Evolutionary conservation across 2,113 vertebrate genomes (phyloP).

Genomic region (Corvus cornix): DNA sequence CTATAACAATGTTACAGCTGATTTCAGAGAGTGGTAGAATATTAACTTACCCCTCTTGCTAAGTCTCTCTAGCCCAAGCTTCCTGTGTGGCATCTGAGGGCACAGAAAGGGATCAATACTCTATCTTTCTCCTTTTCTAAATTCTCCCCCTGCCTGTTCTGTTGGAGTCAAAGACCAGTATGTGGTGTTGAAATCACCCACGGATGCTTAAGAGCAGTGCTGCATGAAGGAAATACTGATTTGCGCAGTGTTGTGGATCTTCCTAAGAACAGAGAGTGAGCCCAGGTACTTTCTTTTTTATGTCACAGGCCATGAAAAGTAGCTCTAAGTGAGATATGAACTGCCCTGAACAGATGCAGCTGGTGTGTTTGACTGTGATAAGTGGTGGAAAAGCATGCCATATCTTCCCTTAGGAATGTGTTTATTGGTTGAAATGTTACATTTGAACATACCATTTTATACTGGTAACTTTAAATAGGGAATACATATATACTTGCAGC

Average conservation of each 20-base stretch:
- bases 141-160: background rate
- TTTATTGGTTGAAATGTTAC: background rate
- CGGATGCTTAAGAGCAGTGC: background rate
- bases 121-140: background rate
- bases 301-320: background rate
- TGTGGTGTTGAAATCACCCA: background rate
- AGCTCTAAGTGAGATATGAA: background rate
- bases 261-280: background rate
- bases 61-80: background rate
- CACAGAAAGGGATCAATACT: background rate
- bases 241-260: background rate
- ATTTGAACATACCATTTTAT: background rate
- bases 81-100: background rate
- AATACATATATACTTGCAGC: background rate
- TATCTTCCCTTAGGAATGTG: constrained; percentile 1
- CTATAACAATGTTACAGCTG: background rate
- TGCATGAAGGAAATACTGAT: background rate
- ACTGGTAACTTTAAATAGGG: background rate
- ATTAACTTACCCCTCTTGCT: background rate
- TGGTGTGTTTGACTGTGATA: background rate
- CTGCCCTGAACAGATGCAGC: background rate
- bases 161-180: background rate
- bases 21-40: background rate
- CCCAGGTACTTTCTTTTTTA: background rate
- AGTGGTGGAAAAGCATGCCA: background rate